Evolutionary conservation across 2,888 invertebrate species (phyloP), one percentile per base, ranked within the genome.

Genomic region (Fragum fragum): DNA sequence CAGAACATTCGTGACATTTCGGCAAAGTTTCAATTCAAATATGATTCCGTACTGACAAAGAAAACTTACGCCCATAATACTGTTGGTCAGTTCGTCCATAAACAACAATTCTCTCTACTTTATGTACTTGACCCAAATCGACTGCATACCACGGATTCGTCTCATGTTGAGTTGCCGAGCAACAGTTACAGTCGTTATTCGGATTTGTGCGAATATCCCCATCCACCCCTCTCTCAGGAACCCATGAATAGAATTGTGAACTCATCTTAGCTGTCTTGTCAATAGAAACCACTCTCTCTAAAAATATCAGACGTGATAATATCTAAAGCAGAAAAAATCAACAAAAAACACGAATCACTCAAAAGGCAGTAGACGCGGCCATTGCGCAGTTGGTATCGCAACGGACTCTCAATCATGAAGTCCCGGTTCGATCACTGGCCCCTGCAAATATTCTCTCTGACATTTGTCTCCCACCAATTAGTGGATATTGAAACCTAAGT

Each of bases 41-140:
- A n/a, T n/a, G n/a, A n/a, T n/a, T n/a, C n/a, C n/a, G n/a, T 36
- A 36, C 5, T 47, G 14, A 47, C 47, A 18, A 18, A 47, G n/a
- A n/a, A 36, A 5, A 66, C 66, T 42, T 42, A 66, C 66, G 66
- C 2, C 66, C 66, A 66, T 16, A 3, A 42, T 42, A 66, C 23
- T 39, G 16, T 39, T 42, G 42, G 26, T 66, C 66, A 66, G 66
- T 66, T 16, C 66, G 36, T 42, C 66, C 66, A 42, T 23, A 66
- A 21, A 66, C 23, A n/a, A 66, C 66, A 26, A 66, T 42, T n/a
- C 66, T 66, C 11, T 32, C n/a, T 16, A 66, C 42, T 26, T 26
- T 5, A 26, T 66, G 42, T 2, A 23, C 42, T 21, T 16, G 42
- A 21, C 42, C 42, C 7, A 66, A 21, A 18, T 66, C 66, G 18